Conservation (phyloP, 2,113 vertebrate genomes). For the Paracanthobrama guichenoti region DNA sequence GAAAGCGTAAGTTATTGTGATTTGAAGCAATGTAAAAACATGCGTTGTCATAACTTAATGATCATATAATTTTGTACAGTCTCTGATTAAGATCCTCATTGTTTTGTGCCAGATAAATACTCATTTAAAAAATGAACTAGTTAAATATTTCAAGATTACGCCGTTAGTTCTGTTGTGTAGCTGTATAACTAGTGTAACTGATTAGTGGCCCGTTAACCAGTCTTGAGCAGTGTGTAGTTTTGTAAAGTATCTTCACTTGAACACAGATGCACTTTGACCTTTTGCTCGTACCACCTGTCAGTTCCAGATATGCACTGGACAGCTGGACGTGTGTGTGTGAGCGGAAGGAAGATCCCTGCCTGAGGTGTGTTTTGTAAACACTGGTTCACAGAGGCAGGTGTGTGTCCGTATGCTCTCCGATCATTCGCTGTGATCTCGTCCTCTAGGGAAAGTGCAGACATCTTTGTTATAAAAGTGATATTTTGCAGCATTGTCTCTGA, state of each 20-base stretch:
- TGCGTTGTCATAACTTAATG: too few species aligned
- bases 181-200: not conserved
- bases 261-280: not conserved
- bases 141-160: not conserved
- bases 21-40: too few species aligned
- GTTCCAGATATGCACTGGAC: constrained; percentile 10
- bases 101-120: not conserved
- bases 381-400: constrained; percentile 47
- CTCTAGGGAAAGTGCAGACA: too few species aligned
- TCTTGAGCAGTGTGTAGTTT: not conserved
- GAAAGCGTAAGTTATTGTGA: too few species aligned
- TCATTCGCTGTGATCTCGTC: not conserved
- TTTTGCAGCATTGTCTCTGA: not conserved
- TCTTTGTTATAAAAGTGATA: not conserved
- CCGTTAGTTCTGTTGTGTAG: not conserved
- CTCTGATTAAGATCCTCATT: not conserved
- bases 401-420: constrained; percentile 26
- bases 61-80: too few species aligned
- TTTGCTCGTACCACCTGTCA: constrained; percentile 31
- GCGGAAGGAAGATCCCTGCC: not conserved
- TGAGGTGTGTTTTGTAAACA: constrained; percentile 54
- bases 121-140: too few species aligned
- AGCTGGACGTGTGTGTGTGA: constrained; percentile 35
- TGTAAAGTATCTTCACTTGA: not conserved
- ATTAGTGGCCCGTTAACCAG: not conserved